Evolutionary conservation across 2,888 invertebrate species (phyloP).

Genomic region (Hoplodrina blanda): DNA sequence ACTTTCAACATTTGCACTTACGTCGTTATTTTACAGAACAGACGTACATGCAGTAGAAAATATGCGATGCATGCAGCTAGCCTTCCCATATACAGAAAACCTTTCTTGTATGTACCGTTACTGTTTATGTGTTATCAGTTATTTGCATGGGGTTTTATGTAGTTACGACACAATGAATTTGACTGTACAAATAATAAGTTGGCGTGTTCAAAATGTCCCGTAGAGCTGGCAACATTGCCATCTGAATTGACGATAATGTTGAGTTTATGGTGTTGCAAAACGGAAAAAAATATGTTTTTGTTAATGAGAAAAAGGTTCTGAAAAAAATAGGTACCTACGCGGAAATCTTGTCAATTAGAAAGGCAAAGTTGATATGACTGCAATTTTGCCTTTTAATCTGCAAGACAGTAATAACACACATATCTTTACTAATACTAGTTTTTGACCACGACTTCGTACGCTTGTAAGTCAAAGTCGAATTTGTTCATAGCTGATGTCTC

Average conservation of each 20-base stretch:
- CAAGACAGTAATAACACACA: too few relatives aligned
- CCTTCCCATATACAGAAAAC: conserved; percentile 21
- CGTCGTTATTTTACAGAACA: not conserved
- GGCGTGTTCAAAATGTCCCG: conserved; percentile 1
- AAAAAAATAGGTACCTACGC: too few relatives aligned
- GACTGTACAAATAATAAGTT: not conserved
- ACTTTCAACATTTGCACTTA: not conserved
- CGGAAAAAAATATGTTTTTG: not conserved
- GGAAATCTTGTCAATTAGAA: not conserved
- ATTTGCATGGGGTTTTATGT: conserved; percentile 33
- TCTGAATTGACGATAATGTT: conserved; percentile 5
- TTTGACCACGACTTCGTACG: too few relatives aligned
- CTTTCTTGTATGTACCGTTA: conserved; percentile 29
- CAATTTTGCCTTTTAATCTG: too few relatives aligned
- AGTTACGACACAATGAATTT: conserved; percentile 31
- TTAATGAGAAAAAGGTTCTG: not conserved
- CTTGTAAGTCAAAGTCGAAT: too few relatives aligned
- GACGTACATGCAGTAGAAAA: not conserved
- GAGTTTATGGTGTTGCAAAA: not conserved
- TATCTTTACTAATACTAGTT: too few relatives aligned
- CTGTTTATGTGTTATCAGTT: conserved; percentile 19
- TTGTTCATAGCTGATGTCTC: too few relatives aligned
- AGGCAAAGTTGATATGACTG: not conserved
- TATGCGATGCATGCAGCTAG: conserved; percentile 12
- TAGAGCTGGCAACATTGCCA: not conserved